Evolutionary conservation across 2,888 invertebrate species (phyloP), one percentile per base, ranked within the genome.

Genomic region (Metellina segmentata): DNA sequence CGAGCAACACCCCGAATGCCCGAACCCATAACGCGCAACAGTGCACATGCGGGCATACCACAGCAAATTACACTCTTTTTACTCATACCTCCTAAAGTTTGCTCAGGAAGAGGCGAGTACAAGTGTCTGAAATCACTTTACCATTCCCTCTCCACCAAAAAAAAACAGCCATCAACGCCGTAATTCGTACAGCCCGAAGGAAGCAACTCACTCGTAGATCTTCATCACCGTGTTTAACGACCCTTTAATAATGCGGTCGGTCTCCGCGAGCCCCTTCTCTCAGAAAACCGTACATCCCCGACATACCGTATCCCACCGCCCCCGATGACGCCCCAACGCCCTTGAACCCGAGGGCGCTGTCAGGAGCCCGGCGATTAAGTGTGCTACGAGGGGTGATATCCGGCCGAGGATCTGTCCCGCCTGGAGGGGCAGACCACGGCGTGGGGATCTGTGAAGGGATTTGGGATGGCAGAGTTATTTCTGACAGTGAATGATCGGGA

Each of bases 211-310:
- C 8, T 78, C 51, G 77, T 34, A 51, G 69, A 69, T 51, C 85
- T 78, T 86, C 85, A 61, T 69, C 77, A 49, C 49, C 7, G 16
- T 75, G 51, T 49, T 69, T 53, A 70, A 77, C 69, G 77, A 86
- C 51, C 78, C 82, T n/a, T 48, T 86, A 86, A 86, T 86, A 86
- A 86, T 49, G 74, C 49, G 82, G 81, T 72, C 70, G 49, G n/a
- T 51, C 70, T 9, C 51, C 82, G 19, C n/a, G 9, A 16, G 13
- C 53, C 71, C n/a, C 70, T 6, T 51, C 19, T 2, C 48, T 8
- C 20, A 77, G 19, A n/a, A 77, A 77, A 77, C 49, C 81, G 61
- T 78, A 78, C 77, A 70, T 16, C 34, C 19, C 69, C 77, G 69
- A 19, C 16, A 11, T 19, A 51, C 19, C 77, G 70, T 52, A 77